Evolutionary conservation across 2,113 vertebrate species (phyloP).

Genomic region (Caranx ignobilis): DNA sequence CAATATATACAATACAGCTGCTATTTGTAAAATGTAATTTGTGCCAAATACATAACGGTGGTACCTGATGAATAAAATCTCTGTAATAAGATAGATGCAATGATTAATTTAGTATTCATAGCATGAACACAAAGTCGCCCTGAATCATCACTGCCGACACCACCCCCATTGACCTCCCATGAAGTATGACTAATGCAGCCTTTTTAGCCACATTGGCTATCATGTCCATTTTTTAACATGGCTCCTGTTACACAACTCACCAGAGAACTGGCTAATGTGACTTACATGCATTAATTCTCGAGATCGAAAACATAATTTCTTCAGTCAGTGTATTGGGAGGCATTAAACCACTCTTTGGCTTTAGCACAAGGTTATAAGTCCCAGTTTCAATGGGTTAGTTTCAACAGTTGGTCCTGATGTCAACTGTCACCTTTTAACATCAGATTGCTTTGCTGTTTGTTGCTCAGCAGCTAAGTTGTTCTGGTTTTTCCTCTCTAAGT

Average conservation of each 20-base stretch:
- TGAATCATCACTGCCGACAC: slow-evolving; percentile 13
- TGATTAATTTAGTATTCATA: slow-evolving; percentile 53
- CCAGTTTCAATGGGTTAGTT: neutral
- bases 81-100: slow-evolving; percentile 18
- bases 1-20: neutral
- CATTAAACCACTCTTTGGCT: slow-evolving; percentile 8
- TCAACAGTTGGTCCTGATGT: no score
- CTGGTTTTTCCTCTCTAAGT: slow-evolving; percentile 14
- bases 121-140: slow-evolving; percentile 36
- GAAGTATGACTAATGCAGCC: slow-evolving; percentile 22
- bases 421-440: slow-evolving; percentile 33
- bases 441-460: slow-evolving; percentile 45
- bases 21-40: slow-evolving; percentile 2
- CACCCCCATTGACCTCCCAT: neutral
- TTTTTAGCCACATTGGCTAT: slow-evolving; percentile 16
- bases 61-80: slow-evolving; percentile 9
- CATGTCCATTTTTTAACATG: neutral
- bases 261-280: slow-evolving; percentile 9
- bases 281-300: slow-evolving; percentile 17
- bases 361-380: neutral
- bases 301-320: neutral
- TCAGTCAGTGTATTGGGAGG: neutral
- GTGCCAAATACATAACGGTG: slow-evolving; percentile 16
- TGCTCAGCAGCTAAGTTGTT: slow-evolving; percentile 28
- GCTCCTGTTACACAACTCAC: neutral